A percentile compares a stretch with the other conserved stretches of the same genome.
Evolutionary conservation across 2,113 vertebrate species (phyloP).

Genomic region (Microtus pennsylvanicus): DNA sequence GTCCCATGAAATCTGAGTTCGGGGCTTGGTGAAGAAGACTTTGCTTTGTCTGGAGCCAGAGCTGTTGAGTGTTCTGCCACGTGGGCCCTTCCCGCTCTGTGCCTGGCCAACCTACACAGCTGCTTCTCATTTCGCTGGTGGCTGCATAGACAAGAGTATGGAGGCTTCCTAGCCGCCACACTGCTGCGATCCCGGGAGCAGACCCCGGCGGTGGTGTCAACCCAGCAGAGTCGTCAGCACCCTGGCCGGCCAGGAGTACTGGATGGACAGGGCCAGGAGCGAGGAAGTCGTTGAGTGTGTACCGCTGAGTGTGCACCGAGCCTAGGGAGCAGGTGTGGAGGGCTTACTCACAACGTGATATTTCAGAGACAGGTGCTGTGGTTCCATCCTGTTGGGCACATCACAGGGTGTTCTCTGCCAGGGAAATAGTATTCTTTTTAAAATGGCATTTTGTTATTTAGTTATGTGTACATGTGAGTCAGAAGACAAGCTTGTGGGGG

Average conservation of each 20-base stretch:
- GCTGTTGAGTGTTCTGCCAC: neutral
- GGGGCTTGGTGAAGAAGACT: neutral
- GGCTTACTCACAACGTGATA: neutral
- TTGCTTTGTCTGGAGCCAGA: neutral
- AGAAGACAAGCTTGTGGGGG: neutral
- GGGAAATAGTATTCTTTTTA: neutral
- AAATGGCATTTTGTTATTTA: neutral
- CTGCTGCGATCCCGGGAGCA: neutral
- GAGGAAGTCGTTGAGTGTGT: accelerated
- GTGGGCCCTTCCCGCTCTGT: neutral
- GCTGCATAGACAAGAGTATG: neutral
- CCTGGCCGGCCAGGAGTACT: neutral
- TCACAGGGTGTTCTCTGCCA: neutral
- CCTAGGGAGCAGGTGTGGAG: accelerated
- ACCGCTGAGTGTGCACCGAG: accelerated
- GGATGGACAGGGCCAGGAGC: accelerated
- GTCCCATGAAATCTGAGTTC: neutral
- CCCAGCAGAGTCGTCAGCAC: accelerated
- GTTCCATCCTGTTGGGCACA: neutral
- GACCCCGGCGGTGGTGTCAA: neutral
- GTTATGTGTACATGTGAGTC: neutral
- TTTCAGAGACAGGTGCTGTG: accelerated
- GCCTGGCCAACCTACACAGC: neutral
- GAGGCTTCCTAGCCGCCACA: neutral
- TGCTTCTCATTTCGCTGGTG: neutral